Evolutionary conservation across 2,888 invertebrate species (phyloP).

Genomic region (Helleia helle): DNA sequence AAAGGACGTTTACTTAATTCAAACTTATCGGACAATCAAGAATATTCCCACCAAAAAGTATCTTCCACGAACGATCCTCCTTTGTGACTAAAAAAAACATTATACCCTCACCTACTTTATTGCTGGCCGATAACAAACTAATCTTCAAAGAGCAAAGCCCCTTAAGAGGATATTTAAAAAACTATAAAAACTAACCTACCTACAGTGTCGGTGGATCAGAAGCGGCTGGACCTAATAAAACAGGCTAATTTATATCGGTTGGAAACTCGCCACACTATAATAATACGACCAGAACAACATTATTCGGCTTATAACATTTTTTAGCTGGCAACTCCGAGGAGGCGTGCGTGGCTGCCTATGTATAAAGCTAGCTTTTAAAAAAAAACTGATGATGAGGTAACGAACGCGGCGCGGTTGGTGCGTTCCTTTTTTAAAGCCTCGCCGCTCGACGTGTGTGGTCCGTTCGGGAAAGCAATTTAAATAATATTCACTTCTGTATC

Average conservation of each 20-base stretch:
- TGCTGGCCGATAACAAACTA: slow-evolving; percentile 58
- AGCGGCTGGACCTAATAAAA: slow-evolving; percentile 48
- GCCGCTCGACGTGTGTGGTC: slow-evolving; percentile 67
- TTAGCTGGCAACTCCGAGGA: slow-evolving; percentile 34
- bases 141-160: slow-evolving; percentile 42
- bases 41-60: slow-evolving; percentile 31
- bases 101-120: slow-evolving; percentile 49
- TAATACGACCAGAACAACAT: slow-evolving; percentile 53
- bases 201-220: slow-evolving; percentile 43
- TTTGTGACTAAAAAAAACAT: slow-evolving; percentile 27
- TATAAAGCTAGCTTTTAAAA: slow-evolving; percentile 58
- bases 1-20: slow-evolving; percentile 24
- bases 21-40: slow-evolving; percentile 29
- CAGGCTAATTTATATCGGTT: slow-evolving; percentile 49
- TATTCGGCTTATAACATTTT: slow-evolving; percentile 45
- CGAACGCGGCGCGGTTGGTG: slow-evolving; percentile 67
- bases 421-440: slow-evolving; percentile 67
- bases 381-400: slow-evolving; percentile 68
- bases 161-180: slow-evolving; percentile 57
- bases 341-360: slow-evolving; percentile 41
- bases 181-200: slow-evolving; percentile 48
- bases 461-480: slow-evolving; percentile 15
- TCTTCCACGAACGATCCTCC: slow-evolving; percentile 23
- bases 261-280: slow-evolving; percentile 35
- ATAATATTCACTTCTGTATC: slow-evolving; percentile 21